Conservation (phyloP, 1,140 invertebrate species). For the Drosophila murphyi region DNA sequence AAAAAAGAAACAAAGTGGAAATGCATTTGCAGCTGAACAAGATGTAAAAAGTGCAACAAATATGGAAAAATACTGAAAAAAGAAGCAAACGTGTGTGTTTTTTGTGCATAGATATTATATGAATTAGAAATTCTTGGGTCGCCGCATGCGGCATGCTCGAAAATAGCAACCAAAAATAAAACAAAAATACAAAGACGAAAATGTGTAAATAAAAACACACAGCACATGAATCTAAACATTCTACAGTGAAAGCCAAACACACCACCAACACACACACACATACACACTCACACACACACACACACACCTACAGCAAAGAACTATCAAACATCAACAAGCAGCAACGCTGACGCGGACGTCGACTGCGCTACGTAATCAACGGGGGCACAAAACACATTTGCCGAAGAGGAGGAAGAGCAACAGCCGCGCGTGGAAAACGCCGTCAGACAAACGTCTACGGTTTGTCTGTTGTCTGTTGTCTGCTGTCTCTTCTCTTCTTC, state of each 20-base stretch:
- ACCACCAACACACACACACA: constrained; percentile 34
- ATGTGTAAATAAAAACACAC: constrained; percentile 56
- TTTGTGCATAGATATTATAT: constrained; percentile 56
- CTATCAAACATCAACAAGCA: constrained; percentile 51
- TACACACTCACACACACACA: constrained; percentile 12
- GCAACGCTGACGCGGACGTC: constrained; percentile 7
- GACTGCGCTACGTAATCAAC: constrained; percentile 47
- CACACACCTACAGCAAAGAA: constrained; percentile 41
- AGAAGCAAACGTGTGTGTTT: constrained; percentile 37
- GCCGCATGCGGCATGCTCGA: constrained; percentile 44
- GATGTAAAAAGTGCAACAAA: constrained; percentile 29
- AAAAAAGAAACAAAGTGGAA: constrained; percentile 70
- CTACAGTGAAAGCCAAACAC: constrained; percentile 58
- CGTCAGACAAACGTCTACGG: constrained; percentile 38
- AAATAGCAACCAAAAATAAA: constrained; percentile 39
- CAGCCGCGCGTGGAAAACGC: constrained; percentile 11
- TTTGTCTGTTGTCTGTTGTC: constrained; percentile 34
- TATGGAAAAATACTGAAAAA: constrained; percentile 27
- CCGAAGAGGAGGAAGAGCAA: constrained; percentile 27
- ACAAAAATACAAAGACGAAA: constrained; percentile 25
- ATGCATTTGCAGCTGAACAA: constrained; percentile 73
- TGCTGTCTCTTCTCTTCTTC: neutral
- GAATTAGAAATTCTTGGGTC: constrained; percentile 21
- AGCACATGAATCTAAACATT: constrained; percentile 55
- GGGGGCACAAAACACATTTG: constrained; percentile 4